Base-by-base conservation (phyloP, 2,797 vertebrate species). In the Peromyscus attwateri region DNA sequence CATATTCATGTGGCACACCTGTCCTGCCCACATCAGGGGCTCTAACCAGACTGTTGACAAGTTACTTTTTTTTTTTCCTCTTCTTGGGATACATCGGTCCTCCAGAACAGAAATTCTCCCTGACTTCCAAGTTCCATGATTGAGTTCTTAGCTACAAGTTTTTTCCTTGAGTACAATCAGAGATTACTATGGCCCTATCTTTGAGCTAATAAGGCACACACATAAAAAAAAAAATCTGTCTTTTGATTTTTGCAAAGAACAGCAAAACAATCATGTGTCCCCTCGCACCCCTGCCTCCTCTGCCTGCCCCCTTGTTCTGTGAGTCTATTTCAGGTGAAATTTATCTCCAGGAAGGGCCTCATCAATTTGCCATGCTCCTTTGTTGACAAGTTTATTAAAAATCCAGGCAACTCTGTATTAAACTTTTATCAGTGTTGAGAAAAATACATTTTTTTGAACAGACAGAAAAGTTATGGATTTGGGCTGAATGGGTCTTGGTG, bases 361-460 rank as follows among this genome's bases (percentile, higher is more conserved):
- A 99, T 99, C 98, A 98, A 98, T 99, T 99, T 98, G 95, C 96
- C 62, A 70, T 97, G 98, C 98, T 98, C 98, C 97, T 97, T 98
- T 97, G 98, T 98, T 98, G 99, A 99, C 99, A 99, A 98, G 98
- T 99, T 99, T 99, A 99, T 99, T 99, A 99, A 99, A 99, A 98
- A 98, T 97, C 96, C 6, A 2, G 97, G 96, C 98, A 97, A 97
- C 96, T 98, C 95, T 89, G 89, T 98, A 98, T 98, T 99, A 98
- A 98, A 98, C 97, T 98, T 99, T 98, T 98, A 98, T 98, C 98
- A 98, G 98, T 84, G 89, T 97, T 96, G 97, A 97, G 97, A 98
- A 98, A 95, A 98, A 97, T 95, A 96, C 66, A 16, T 97, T 97
- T 98, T 98, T 97, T 97, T 95, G 90, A 98, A 91, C 43, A 2